Conservation (phyloP, 2,888 invertebrate species). For the Agriopis marginaria region DNA sequence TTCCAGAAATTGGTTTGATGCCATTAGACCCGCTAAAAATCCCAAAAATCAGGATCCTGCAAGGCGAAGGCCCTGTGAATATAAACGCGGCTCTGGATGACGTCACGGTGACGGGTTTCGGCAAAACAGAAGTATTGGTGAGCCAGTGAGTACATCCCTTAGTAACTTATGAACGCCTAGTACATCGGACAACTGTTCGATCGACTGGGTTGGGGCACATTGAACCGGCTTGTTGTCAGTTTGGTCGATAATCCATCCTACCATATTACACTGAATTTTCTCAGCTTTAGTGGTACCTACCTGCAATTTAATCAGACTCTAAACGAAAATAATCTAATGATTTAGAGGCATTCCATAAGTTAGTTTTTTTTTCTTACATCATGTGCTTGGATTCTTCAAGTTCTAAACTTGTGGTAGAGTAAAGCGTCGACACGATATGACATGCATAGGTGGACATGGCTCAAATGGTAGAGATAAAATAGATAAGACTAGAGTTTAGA, state of each 20-base stretch:
- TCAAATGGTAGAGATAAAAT: no score
- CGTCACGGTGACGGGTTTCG: slow-evolving; percentile 88
- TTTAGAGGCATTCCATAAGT: no score
- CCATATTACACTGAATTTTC: neutral
- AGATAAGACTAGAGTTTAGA: no score
- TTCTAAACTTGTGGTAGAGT: neutral
- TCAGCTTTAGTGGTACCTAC: no score
- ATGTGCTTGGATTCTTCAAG: neutral
- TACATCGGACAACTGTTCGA: slow-evolving; percentile 70
- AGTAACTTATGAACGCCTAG: slow-evolving; percentile 61
- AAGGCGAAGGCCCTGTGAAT: slow-evolving; percentile 89
- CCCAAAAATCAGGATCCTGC: slow-evolving; percentile 88
- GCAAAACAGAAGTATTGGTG: slow-evolving; percentile 86
- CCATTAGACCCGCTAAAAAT: slow-evolving; percentile 89
- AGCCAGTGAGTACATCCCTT: slow-evolving; percentile 84
- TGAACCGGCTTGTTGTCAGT: slow-evolving; percentile 25
- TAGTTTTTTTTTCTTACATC: neutral
- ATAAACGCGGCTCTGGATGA: slow-evolving; percentile 90
- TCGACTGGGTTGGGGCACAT: slow-evolving; percentile 69
- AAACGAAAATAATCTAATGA: no score
- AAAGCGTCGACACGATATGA: no score
- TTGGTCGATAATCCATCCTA: neutral
- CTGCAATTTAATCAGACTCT: no score
- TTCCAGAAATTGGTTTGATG: slow-evolving; percentile 86
- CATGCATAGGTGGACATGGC: no score